These are phyloP conservation scores for Ceratoteleas bidentatus DNA, from an alignment of 1,140 invertebrate genomes.

Conservation along the genomic window DNA sequence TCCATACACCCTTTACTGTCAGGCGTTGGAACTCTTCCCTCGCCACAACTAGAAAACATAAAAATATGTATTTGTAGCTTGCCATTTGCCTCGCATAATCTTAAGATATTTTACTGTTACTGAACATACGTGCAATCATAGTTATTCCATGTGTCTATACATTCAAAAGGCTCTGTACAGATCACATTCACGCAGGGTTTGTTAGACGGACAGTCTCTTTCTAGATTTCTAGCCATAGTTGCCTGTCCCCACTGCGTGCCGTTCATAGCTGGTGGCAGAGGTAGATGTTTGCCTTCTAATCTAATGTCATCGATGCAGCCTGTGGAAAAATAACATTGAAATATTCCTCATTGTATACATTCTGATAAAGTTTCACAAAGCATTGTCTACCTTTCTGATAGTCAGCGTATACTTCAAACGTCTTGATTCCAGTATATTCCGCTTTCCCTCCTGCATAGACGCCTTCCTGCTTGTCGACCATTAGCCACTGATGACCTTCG, in stretches of 20 bases:
- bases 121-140: conserved; percentile 96
- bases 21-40: conserved; percentile 92
- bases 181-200: conserved; percentile 95
- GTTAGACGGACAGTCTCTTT: conserved; percentile 95
- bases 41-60: conserved; percentile 80
- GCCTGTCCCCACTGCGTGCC: conserved; percentile 97
- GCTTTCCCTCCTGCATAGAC: conserved; percentile 97
- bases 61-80: neutral
- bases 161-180: conserved; percentile 96
- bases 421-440: conserved; percentile 94
- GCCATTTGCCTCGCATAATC: neutral
- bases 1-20: conserved; percentile 96
- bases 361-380: neutral
- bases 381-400: conserved; percentile 90
- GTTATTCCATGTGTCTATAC: conserved; percentile 97
- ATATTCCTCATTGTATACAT: too few relatives aligned
- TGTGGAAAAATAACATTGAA: conserved; percentile 73
- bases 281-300: conserved; percentile 95
- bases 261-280: conserved; percentile 95
- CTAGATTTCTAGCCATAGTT: conserved; percentile 94
- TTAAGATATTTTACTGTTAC: too few relatives aligned
- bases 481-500: conserved; percentile 93
- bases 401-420: conserved; percentile 97
- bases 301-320: conserved; percentile 93
- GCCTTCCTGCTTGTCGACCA: conserved; percentile 96